Conservation (phyloP, 1,140 invertebrate species). For the Lanistes nyassanus region DNA sequence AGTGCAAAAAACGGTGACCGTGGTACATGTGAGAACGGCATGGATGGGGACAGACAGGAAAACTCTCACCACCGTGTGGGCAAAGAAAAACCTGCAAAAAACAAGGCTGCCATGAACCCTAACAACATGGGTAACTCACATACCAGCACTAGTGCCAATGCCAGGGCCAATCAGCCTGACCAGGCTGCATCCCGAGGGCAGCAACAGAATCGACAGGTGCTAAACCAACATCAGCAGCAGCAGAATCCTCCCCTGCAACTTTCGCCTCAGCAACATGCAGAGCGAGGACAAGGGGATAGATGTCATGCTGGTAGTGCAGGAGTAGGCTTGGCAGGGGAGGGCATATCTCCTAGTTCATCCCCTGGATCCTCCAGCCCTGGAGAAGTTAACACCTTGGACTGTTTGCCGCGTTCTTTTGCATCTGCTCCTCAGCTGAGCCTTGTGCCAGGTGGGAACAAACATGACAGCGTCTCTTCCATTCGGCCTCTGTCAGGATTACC, state of each 20-base stretch:
- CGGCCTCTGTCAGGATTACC: slow-evolving; percentile 18
- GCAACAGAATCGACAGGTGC: neutral
- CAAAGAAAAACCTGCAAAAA: slow-evolving; percentile 26
- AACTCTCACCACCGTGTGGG: slow-evolving; percentile 14
- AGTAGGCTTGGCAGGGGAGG: neutral
- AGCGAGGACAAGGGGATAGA: slow-evolving; percentile 7
- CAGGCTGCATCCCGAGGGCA: slow-evolving; percentile 9
- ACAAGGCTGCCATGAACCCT: slow-evolving; percentile 22
- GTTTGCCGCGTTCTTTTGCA: neutral
- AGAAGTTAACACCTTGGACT: slow-evolving; percentile 12
- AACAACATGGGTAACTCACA: slow-evolving; percentile 15
- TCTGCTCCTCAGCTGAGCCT: neutral
- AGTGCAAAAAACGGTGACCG: neutral
- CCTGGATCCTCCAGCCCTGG: slow-evolving; percentile 1
- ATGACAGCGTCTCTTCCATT: slow-evolving; percentile 18
- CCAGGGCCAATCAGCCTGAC: slow-evolving; percentile 18
- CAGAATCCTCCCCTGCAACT: neutral
- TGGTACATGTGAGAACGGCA: slow-evolving; percentile 6
- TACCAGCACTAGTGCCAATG: slow-evolving; percentile 18
- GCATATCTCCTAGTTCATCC: neutral
- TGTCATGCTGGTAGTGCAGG: neutral
- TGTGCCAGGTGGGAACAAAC: neutral
- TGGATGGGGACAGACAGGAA: slow-evolving; percentile 28
- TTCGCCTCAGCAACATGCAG: neutral
- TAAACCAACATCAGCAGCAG: slow-evolving; percentile 12